Evolutionary conservation across 2,113 vertebrate species (phyloP).

Genomic region (Lonchura striata): DNA sequence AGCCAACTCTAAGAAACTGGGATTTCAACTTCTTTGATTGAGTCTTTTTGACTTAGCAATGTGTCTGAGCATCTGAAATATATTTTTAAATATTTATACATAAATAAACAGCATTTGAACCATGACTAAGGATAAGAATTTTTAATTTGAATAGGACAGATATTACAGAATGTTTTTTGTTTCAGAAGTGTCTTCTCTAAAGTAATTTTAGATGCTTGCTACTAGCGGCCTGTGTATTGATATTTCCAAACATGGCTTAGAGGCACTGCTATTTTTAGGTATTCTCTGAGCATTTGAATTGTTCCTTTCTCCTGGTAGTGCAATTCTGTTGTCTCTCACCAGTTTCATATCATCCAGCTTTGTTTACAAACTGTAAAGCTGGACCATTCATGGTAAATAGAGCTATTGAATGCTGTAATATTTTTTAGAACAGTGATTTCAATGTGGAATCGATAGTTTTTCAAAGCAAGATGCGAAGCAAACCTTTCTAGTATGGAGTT

Average conservation of each 20-base stretch:
- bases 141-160: neutral
- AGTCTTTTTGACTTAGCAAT: neutral
- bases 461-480: neutral
- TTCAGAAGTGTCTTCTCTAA: neutral
- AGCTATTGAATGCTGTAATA: neutral
- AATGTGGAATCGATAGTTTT: neutral
- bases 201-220: neutral
- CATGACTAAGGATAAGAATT: neutral
- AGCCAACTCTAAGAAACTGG: neutral
- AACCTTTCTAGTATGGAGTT: neutral
- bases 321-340: neutral
- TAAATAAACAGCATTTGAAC: constrained; percentile 1
- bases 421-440: neutral
- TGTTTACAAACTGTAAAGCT: neutral
- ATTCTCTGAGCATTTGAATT: neutral
- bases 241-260: neutral
- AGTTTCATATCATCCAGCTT: neutral
- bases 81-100: neutral
- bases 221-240: neutral
- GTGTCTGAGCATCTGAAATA: neutral
- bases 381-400: neutral
- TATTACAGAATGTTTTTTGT: neutral
- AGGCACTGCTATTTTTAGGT: neutral
- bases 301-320: neutral
- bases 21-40: neutral